phyloP scores from a whole-genome alignment of 2,888 invertebrate genomes.

The Syrista parreyssii region DNA sequence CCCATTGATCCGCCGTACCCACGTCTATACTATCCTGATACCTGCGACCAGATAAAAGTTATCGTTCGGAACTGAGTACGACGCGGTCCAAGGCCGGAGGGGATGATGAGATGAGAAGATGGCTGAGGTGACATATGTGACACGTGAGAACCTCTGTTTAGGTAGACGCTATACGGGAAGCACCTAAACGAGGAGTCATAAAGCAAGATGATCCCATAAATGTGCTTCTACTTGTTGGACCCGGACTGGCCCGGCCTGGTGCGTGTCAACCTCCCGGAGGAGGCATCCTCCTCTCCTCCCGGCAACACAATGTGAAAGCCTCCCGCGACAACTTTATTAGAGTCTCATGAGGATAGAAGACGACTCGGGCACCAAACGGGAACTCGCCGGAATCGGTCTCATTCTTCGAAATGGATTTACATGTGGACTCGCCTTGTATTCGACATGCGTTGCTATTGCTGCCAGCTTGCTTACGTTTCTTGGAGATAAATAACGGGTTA shows the following conservation, averaged over 20 bases:
- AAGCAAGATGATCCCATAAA: conserved; percentile 49
- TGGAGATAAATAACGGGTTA: neutral
- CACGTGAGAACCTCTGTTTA: neutral
- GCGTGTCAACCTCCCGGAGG: conserved; percentile 30
- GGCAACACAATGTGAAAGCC: conserved; percentile 42
- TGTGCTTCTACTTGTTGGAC: conserved; percentile 41
- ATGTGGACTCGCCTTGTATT: neutral
- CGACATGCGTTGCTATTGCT: neutral
- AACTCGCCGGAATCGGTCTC: neutral
- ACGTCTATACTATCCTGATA: neutral
- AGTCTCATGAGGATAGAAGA: conserved; percentile 11
- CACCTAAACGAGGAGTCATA: conserved; percentile 41
- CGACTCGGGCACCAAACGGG: neutral
- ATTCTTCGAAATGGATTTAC: neutral
- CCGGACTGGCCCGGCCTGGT: conserved; percentile 35
- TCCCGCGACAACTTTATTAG: conserved; percentile 54
- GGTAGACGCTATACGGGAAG: neutral
- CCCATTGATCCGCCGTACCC: neutral
- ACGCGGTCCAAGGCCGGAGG: neutral
- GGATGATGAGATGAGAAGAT: neutral
- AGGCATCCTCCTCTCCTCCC: conserved; percentile 31
- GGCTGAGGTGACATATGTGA: neutral
- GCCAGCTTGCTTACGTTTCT: neutral
- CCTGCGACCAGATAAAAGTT: neutral
- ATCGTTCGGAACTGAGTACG: neutral